Percentiles rank a stretch among this genome's conserved stretches.
Conservation (phyloP, 2,113 vertebrate species). For the Theristicus caerulescens region DNA sequence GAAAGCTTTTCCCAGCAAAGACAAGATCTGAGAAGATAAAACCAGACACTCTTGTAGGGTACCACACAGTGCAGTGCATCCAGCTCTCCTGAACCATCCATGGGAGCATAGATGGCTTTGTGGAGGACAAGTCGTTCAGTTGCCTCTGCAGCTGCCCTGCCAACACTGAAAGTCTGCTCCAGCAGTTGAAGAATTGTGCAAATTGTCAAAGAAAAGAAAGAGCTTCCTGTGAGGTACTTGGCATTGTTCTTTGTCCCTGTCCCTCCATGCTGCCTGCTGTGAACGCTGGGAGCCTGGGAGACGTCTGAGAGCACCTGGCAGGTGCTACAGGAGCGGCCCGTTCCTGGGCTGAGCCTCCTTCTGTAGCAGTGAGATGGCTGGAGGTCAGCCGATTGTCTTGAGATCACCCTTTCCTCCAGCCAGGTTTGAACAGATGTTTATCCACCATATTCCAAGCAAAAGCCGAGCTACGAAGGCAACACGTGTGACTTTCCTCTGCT, state of each 20-base stretch:
- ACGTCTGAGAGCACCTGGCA: not conserved
- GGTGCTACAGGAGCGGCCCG: not conserved
- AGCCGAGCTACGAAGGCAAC: accelerated
- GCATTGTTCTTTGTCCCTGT: not conserved
- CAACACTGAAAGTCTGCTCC: not conserved
- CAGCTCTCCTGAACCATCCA: not conserved
- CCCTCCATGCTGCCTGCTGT: not conserved
- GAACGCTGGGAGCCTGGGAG: not conserved
- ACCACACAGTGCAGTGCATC: not conserved
- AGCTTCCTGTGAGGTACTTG: conserved; percentile 34
- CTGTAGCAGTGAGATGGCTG: not conserved
- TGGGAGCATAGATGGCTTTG: not conserved
- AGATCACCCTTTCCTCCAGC: not conserved
- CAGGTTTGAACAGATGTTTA: not conserved
- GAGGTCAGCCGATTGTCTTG: not conserved
- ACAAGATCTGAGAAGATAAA: not conserved
- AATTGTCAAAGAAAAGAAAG: conserved; percentile 15
- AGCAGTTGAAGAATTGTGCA: conserved; percentile 31
- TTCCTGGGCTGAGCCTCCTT: not conserved
- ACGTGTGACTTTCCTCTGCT: not conserved
- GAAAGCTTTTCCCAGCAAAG: not conserved
- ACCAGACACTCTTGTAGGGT: not conserved
- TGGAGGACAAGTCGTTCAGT: not conserved
- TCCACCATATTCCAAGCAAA: not conserved
- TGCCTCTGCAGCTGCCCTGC: not conserved